Base-by-base conservation (phyloP, 1,140 invertebrate species). In the Philotrypesis tridentata region DNA sequence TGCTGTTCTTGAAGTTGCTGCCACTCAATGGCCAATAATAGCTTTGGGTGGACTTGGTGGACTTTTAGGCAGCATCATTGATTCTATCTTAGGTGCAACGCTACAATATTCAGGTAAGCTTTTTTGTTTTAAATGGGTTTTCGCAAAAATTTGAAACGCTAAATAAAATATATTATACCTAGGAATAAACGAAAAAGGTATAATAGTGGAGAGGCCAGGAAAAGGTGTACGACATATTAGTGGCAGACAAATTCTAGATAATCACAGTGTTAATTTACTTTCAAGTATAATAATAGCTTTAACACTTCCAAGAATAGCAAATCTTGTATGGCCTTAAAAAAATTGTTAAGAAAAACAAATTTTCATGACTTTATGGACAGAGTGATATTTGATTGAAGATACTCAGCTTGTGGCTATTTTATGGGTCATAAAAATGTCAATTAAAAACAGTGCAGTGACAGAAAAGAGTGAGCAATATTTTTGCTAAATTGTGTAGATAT, bases 261-360 rank as follows among this genome's bases (percentile, higher is more conserved):
- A 98, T 90, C 96, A 98, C 87, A 95, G 96, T 90, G 96, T 98
- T 0, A 98, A 98, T 91, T 92, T 98, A 23, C 91, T 98, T 72
- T 96, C 96, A 0, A 96, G 94, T 78, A 93, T 98, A 61, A 90
- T 96, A 1, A 96, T 95, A 82, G 96, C 94, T 12, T 87, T 97
- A 8, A 89, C 95, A 9, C 93, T 96, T 76, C 97, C 97, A 6
- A 92, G 93, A 84, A 87, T 97, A 68, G 95, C 95, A 11, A 94
- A 95, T 85, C 88, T 92, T 75, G 90, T 94, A 65, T 96, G 95
- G 95, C 93, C 93, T 73, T 89, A 85, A 86, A 79, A n/a, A 83
- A 82, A 72, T 75, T 63, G 60, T 78, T 71, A 31, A 55, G 25
- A 61, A 0, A 78, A 21, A 21, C 21, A 61, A 76, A n/a, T 78